phyloP scores from a whole-genome alignment of 2,888 invertebrate species.

The Diachrysia chrysitis region DNA sequence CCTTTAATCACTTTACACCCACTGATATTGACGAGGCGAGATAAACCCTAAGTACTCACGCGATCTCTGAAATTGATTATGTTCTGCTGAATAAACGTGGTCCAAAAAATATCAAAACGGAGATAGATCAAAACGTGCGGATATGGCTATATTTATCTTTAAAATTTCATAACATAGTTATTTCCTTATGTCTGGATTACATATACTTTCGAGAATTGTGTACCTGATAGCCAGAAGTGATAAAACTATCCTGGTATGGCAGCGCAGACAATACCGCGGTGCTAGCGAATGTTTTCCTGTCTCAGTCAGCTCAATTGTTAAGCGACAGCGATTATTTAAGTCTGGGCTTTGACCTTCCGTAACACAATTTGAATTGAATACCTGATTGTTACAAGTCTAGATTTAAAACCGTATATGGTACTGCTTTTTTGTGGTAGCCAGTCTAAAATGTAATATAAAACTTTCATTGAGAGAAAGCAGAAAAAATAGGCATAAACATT shows the following conservation, averaged over 20 bases:
- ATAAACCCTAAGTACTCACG: not conserved
- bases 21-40: slow-evolving; percentile 41
- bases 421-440: too few relatives aligned
- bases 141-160: too few relatives aligned
- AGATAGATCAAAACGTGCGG: too few relatives aligned
- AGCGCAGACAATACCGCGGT: slow-evolving; percentile 28
- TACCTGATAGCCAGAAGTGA: slow-evolving; percentile 63
- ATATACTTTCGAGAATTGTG: slow-evolving; percentile 37
- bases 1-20: slow-evolving; percentile 44
- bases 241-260: slow-evolving; percentile 51
- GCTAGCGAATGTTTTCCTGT: slow-evolving; percentile 43
- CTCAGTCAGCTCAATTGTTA: not conserved
- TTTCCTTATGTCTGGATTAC: slow-evolving; percentile 13
- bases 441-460: too few relatives aligned
- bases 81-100: not conserved
- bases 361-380: not conserved
- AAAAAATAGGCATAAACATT: too few relatives aligned
- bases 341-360: slow-evolving; percentile 3
- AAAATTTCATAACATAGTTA: too few relatives aligned
- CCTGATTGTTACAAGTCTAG: not conserved
- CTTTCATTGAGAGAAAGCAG: too few relatives aligned
- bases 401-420: not conserved
- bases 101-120: not conserved
- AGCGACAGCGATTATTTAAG: slow-evolving; percentile 38
- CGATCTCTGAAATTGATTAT: not conserved